A percentile compares a stretch with the other conserved stretches of the same genome.
Evolutionary conservation across 2,113 vertebrate genomes (phyloP).

Genomic region (Ochotona princeps): DNA sequence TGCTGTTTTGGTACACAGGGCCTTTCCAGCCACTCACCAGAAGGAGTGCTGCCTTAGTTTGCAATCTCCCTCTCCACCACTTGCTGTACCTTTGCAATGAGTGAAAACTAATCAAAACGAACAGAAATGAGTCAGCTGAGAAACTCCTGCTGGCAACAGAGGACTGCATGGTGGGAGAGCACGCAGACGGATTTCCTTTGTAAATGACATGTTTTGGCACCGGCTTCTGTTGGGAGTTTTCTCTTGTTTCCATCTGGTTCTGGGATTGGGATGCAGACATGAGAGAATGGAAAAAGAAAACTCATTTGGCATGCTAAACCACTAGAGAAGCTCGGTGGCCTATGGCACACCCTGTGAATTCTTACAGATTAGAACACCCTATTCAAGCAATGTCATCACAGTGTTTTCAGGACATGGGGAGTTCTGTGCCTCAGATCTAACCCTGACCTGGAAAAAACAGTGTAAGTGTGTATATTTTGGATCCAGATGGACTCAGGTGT

Average conservation of each 20-base stretch:
- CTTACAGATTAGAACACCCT: slow-evolving; percentile 27
- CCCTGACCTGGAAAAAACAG: not conserved
- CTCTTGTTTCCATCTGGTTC: slow-evolving; percentile 79
- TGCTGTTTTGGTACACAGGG: not conserved
- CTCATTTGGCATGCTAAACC: slow-evolving; percentile 65
- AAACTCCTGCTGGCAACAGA: slow-evolving; percentile 40
- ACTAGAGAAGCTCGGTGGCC: slow-evolving; percentile 63
- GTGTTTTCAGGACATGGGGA: slow-evolving; percentile 39
- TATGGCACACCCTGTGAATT: slow-evolving; percentile 34
- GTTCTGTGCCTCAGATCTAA: not conserved
- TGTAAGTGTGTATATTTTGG: not conserved
- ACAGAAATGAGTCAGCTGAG: slow-evolving; percentile 61
- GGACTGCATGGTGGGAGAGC: slow-evolving; percentile 64
- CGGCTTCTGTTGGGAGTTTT: slow-evolving; percentile 73
- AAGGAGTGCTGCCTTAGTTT: not conserved
- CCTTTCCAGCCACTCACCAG: not conserved
- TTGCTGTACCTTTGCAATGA: slow-evolving; percentile 65
- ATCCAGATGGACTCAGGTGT: not conserved
- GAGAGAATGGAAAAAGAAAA: slow-evolving; percentile 76
- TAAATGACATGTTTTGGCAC: slow-evolving; percentile 78
- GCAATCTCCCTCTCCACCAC: not conserved
- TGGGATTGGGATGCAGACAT: slow-evolving; percentile 58
- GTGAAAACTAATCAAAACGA: slow-evolving; percentile 47
- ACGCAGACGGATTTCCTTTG: slow-evolving; percentile 81
- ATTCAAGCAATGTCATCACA: slow-evolving; percentile 24